Conservation (phyloP, 2,113 vertebrate genomes). For the Elephas maximus region DNA sequence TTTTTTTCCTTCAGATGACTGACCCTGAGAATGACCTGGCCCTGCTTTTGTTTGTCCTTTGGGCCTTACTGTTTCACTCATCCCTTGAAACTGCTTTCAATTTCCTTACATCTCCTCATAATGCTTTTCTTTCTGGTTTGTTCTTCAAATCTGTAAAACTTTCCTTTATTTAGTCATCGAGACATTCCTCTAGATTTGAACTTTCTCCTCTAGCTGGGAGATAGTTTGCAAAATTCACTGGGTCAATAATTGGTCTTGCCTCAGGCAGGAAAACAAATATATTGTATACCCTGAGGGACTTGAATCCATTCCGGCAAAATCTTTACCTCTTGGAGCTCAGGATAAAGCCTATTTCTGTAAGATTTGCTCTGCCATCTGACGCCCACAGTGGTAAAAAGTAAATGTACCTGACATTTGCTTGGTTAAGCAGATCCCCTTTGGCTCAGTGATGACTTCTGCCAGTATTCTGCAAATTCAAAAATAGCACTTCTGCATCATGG, state of each 20-base stretch:
- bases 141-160: not conserved
- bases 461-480: not conserved
- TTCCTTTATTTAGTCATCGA: not conserved
- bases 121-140: not conserved
- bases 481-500: fast-evolving
- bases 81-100: not conserved
- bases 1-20: no score
- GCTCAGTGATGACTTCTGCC: not conserved
- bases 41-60: not conserved
- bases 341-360: not conserved
- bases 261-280: not conserved
- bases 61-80: not conserved
- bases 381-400: not conserved
- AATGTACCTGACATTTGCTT: not conserved
- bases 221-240: not conserved
- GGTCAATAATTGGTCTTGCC: not conserved
- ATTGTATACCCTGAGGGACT: no score
- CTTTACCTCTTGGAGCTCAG: no score
- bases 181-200: not conserved
- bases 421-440: not conserved
- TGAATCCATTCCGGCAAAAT: fast-evolving
- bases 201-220: not conserved
- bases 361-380: not conserved
- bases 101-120: not conserved
- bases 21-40: not conserved